These are phyloP conservation scores for Eupithecia vulgata DNA, from an alignment of 2,888 invertebrate species.

Conservation along the genomic window DNA sequence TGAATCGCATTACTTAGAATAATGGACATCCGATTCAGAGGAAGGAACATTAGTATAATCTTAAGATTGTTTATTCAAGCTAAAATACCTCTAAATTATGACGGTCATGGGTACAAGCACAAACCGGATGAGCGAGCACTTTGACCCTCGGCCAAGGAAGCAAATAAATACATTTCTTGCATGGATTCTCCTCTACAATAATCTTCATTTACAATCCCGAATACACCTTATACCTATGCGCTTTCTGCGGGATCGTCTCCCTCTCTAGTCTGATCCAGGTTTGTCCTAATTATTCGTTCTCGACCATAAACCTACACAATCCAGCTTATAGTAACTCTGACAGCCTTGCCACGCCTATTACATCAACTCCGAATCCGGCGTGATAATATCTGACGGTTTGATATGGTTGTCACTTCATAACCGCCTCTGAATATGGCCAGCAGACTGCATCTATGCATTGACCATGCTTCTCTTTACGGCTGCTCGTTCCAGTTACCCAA, in stretches of 20 bases:
- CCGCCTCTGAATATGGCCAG: constrained; percentile 51
- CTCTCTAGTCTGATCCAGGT: not conserved
- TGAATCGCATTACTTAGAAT: constrained; percentile 37
- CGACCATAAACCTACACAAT: not conserved
- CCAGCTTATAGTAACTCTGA: constrained; percentile 23
- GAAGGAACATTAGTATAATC: constrained; percentile 14
- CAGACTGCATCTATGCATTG: constrained; percentile 52
- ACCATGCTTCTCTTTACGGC: constrained; percentile 53
- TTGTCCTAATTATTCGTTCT: not conserved
- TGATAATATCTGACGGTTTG: constrained; percentile 56
- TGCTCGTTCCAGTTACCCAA: constrained; percentile 61
- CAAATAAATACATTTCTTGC: constrained; percentile 6
- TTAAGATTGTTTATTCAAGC: constrained; percentile 5
- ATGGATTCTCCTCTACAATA: not conserved
- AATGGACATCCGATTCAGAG: constrained; percentile 5
- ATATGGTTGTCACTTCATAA: constrained; percentile 60
- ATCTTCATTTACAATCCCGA: not conserved
- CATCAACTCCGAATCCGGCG: constrained; percentile 51
- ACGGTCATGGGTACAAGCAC: not conserved
- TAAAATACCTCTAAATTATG: constrained; percentile 2
- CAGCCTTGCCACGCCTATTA: constrained; percentile 49
- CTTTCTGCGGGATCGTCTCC: not conserved
- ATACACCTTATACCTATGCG: not conserved
- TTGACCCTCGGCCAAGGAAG: not conserved
- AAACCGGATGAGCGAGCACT: constrained; percentile 13